A percentile compares a stretch with the other conserved stretches of the same genome.
Conservation (phyloP, 2,888 invertebrate species). For the Lasioglossum figueresi region DNA sequence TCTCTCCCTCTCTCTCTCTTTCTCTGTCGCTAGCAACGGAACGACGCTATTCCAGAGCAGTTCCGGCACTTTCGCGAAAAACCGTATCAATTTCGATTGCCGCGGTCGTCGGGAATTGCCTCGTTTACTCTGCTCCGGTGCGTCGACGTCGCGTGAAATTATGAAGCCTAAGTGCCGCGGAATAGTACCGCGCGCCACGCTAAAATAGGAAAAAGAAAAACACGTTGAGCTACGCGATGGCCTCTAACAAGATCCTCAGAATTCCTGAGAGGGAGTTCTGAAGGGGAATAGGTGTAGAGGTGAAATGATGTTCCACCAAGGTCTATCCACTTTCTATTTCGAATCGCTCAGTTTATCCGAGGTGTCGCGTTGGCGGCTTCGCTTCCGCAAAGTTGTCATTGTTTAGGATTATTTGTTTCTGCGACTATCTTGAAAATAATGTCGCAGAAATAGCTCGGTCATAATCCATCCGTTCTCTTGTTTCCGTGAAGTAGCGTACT, state of each 20-base stretch:
- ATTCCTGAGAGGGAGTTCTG: neutral
- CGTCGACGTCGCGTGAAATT: neutral
- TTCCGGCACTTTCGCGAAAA: slow-evolving; percentile 12
- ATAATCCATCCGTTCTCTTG: neutral
- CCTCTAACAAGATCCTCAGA: neutral
- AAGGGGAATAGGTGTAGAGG: no score
- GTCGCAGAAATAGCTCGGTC: no score
- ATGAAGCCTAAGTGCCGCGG: neutral
- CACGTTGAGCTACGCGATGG: neutral
- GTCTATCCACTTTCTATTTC: no score
- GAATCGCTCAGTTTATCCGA: no score
- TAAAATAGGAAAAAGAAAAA: neutral
- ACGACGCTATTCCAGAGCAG: slow-evolving; percentile 14
- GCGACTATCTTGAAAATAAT: no score
- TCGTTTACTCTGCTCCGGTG: neutral
- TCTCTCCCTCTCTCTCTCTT: no score
- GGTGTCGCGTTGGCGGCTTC: no score
- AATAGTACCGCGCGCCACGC: neutral
- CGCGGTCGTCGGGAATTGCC: neutral
- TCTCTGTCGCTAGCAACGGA: neutral
- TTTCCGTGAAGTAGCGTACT: neutral
- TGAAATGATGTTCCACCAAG: no score
- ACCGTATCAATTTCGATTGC: slow-evolving; percentile 3
- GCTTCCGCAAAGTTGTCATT: no score
- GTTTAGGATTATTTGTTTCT: no score